Percentiles rank a stretch among this genome's conserved stretches.
These are phyloP conservation scores for Geotrupes spiniger DNA, from an alignment of 2,888 invertebrate genomes.

Conservation along the genomic window DNA sequence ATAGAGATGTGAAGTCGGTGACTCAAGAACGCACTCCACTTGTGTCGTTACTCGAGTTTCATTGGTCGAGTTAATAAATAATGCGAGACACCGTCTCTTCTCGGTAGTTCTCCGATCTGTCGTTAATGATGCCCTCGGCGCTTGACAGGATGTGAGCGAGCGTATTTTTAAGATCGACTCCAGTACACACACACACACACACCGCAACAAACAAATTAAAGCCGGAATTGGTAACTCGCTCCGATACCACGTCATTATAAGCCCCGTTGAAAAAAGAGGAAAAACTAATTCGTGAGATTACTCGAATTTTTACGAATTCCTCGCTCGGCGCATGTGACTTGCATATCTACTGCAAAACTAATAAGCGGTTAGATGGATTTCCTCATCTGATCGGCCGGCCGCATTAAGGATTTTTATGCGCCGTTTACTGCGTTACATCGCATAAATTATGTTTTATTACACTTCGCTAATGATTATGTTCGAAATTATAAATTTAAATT, in stretches of 20 bases:
- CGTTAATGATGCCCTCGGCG: slow-evolving; percentile 4
- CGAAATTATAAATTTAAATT: slow-evolving; percentile 19
- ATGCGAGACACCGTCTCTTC: slow-evolving; percentile 12
- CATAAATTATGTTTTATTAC: slow-evolving; percentile 18
- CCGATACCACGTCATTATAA: background rate
- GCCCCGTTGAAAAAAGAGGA: background rate
- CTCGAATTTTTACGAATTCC: background rate
- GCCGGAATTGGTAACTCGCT: background rate
- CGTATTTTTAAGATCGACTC: background rate
- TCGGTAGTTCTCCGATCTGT: slow-evolving; percentile 4
- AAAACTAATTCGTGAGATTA: slow-evolving; percentile 6
- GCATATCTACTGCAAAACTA: slow-evolving; percentile 14
- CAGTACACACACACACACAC: background rate
- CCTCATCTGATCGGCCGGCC: slow-evolving; percentile 17
- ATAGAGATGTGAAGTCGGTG: slow-evolving; percentile 21
- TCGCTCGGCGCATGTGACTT: slow-evolving; percentile 9
- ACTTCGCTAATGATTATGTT: slow-evolving; percentile 12
- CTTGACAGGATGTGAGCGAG: slow-evolving; percentile 6
- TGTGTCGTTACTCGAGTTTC: slow-evolving; percentile 28
- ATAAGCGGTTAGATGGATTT: slow-evolving; percentile 18
- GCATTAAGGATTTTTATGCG: slow-evolving; percentile 15
- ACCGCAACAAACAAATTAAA: slow-evolving; percentile 3
- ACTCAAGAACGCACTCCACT: slow-evolving; percentile 25
- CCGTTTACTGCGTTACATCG: slow-evolving; percentile 12
- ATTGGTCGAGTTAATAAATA: slow-evolving; percentile 29